These are phyloP conservation scores for Myiozetetes cayanensis DNA, from an alignment of 2,113 vertebrate species.

Conservation along the genomic window DNA sequence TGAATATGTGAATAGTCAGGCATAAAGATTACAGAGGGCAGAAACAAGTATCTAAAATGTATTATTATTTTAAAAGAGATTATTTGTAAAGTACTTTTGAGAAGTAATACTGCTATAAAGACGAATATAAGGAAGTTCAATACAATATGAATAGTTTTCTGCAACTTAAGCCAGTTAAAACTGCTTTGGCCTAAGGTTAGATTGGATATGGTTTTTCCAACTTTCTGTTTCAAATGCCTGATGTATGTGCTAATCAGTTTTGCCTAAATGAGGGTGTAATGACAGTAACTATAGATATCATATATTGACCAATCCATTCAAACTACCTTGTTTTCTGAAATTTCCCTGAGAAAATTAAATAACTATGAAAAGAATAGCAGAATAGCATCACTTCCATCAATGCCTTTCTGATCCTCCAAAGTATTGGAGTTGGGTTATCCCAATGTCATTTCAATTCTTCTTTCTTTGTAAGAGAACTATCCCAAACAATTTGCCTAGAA, in stretches of 20 bases:
- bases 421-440: background rate
- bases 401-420: background rate
- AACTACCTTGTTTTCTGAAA: background rate
- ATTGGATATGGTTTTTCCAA: background rate
- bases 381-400: background rate
- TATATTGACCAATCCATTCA: background rate
- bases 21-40: background rate
- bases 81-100: background rate
- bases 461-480: conserved; percentile 6
- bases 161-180: background rate
- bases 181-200: background rate
- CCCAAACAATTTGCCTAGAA: conserved; percentile 37
- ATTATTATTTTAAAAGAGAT: background rate
- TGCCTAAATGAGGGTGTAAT: background rate
- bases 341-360: background rate
- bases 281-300: background rate
- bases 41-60: background rate
- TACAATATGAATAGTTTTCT: background rate
- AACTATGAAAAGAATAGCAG: background rate
- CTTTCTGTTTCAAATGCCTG: background rate
- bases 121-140: background rate
- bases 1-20: background rate
- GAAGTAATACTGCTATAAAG: background rate
- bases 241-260: background rate
- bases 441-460: conserved; percentile 22